These are phyloP conservation scores for Xiphydria camelus DNA, from an alignment of 2,888 invertebrate genomes.

Conservation along the genomic window DNA sequence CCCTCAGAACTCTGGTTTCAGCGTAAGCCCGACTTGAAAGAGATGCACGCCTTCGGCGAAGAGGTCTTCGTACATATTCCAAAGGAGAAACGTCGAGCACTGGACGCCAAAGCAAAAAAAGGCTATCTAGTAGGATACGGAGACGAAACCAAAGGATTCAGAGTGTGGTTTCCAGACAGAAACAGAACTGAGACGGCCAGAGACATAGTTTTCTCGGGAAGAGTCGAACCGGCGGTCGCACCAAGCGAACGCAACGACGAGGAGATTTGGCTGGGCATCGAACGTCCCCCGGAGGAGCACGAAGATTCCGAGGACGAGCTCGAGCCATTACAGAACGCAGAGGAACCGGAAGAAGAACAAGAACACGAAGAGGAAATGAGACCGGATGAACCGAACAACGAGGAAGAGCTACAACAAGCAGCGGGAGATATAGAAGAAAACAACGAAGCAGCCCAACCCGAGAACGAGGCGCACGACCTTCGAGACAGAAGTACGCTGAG, in stretches of 20 bases:
- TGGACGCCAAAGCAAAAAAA: conserved; percentile 9
- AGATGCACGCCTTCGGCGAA: conserved; percentile 15
- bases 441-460: too few relatives aligned
- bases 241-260: not conserved
- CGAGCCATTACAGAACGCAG: too few relatives aligned
- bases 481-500: too few relatives aligned
- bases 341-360: too few relatives aligned
- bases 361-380: too few relatives aligned
- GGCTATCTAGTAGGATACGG: conserved; percentile 5
- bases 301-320: too few relatives aligned
- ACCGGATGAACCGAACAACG: too few relatives aligned
- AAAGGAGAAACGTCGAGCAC: conserved; percentile 9
- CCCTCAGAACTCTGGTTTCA: conserved; percentile 13
- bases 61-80: conserved; percentile 19
- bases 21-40: conserved; percentile 1
- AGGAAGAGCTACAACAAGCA: too few relatives aligned
- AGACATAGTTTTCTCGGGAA: too few relatives aligned
- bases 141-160: conserved; percentile 3
- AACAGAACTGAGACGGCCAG: too few relatives aligned
- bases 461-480: too few relatives aligned
- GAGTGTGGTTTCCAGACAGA: conserved; percentile 4
- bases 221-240: not conserved
- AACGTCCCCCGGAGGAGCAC: not conserved
- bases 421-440: too few relatives aligned
- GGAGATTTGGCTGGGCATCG: not conserved